phyloP scores from a whole-genome alignment of 2,113 vertebrate genomes.

The Pitta sordida region DNA sequence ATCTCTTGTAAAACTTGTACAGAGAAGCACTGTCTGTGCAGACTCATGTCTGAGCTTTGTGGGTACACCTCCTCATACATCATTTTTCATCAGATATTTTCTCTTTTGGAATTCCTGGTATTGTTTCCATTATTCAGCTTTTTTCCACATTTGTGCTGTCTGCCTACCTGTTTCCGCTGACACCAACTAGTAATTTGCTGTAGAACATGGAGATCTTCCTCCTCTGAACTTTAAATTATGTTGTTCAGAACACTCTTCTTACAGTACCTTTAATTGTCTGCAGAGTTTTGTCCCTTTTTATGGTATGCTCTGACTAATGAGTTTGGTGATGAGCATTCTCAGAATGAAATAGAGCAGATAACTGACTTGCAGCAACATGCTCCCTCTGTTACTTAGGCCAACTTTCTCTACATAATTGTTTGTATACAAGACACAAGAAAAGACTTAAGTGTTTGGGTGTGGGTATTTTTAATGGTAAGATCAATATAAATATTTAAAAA shows the following conservation, averaged over 20 bases:
- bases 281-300: background rate
- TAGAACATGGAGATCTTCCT: background rate
- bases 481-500: background rate
- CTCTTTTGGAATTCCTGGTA: background rate
- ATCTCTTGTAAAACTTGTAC: background rate
- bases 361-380: background rate
- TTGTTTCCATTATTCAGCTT: constrained; percentile 10
- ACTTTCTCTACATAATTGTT: background rate
- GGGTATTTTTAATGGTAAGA: background rate
- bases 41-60: background rate
- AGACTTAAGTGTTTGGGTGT: background rate
- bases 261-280: background rate
- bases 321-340: background rate
- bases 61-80: background rate
- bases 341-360: background rate
- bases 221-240: background rate
- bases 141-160: constrained; percentile 18
- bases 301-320: background rate
- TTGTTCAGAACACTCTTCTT: background rate
- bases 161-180: background rate
- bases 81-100: constrained; percentile 9
- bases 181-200: background rate
- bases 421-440: background rate
- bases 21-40: background rate
- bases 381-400: background rate